phyloP scores from a whole-genome alignment of 2,113 vertebrate species.

The Stercorarius parasiticus region DNA sequence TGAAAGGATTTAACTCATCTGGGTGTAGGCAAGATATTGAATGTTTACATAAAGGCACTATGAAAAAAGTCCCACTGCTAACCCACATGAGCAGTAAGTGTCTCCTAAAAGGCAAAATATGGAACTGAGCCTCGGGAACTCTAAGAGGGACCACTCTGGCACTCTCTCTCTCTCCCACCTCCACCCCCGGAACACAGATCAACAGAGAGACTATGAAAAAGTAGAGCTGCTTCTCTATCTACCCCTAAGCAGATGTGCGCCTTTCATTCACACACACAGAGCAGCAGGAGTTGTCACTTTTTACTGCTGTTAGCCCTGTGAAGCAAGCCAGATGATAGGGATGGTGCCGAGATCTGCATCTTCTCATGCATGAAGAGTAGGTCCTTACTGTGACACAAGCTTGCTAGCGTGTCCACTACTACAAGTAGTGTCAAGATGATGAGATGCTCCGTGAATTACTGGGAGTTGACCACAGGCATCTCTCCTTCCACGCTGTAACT shows the following conservation, averaged over 20 bases:
- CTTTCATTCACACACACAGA: neutral
- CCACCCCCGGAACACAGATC: neutral
- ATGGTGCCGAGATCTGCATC: neutral
- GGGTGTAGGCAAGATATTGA: neutral
- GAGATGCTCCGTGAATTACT: neutral
- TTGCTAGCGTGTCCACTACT: accelerated
- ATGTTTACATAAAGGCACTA: neutral
- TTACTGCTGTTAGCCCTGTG: neutral
- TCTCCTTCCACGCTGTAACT: neutral
- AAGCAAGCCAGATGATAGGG: neutral
- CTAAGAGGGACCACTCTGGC: neutral
- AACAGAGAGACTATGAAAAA: neutral
- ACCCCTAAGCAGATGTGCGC: neutral
- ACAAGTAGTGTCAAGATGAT: neutral
- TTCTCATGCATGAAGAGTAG: neutral
- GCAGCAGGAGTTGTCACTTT: neutral
- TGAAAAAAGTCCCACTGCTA: neutral
- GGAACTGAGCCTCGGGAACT: neutral
- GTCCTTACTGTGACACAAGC: neutral
- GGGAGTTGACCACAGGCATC: neutral
- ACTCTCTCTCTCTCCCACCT: neutral
- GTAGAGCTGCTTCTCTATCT: neutral
- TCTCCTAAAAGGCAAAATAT: neutral
- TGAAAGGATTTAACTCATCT: neutral
- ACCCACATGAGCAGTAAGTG: neutral